These are phyloP conservation scores for Chaetorhynchus papuensis DNA, from an alignment of 2,113 vertebrate genomes.

Conservation along the genomic window DNA sequence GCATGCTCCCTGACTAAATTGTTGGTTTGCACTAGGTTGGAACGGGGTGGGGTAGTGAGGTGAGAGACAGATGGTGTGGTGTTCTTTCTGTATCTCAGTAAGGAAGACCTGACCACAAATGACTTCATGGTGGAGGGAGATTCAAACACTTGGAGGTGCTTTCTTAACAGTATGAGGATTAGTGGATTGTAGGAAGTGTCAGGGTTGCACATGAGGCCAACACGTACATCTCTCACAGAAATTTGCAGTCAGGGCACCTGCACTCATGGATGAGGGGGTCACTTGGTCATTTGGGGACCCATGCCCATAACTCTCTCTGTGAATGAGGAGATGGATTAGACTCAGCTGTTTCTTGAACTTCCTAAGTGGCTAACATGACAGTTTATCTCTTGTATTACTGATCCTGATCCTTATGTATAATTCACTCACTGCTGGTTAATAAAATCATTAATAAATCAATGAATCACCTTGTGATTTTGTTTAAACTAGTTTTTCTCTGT, in stretches of 20 bases:
- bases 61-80: not conserved
- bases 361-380: not conserved
- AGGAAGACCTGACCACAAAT: not conserved
- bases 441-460: not conserved
- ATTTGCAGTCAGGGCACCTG: not conserved
- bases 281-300: not conserved
- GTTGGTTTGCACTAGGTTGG: not conserved
- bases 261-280: not conserved
- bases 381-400: not conserved
- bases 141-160: not conserved
- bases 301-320: not conserved
- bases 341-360: not conserved
- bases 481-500: not conserved
- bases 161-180: not conserved
- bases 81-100: not conserved
- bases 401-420: not conserved
- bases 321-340: not conserved
- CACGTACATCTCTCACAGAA: not conserved
- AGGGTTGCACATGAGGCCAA: not conserved
- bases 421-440: not conserved
- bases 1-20: not conserved
- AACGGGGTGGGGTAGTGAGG: not conserved
- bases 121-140: fast-evolving
- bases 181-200: not conserved
- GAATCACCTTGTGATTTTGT: not conserved